phyloP scores from a whole-genome alignment of 2,113 vertebrate genomes.

The Crypturellus undulatus region DNA sequence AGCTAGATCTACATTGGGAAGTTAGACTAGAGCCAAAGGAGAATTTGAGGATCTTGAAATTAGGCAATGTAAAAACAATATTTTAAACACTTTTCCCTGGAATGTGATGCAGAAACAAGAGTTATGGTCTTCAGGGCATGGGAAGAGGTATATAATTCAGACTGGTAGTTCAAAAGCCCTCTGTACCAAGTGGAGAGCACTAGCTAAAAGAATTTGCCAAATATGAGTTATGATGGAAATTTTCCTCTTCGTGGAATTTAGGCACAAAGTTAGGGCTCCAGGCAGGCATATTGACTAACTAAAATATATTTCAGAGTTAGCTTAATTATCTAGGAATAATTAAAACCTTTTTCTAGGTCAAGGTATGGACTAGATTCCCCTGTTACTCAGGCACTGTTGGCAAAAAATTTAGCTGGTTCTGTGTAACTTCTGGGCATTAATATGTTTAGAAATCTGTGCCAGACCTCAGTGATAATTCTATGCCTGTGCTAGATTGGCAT shows the following conservation, averaged over 20 bases:
- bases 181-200: neutral
- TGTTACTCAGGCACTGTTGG: neutral
- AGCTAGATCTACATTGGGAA: neutral
- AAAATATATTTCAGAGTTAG: conserved; percentile 1
- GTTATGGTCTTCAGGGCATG: neutral
- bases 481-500: neutral
- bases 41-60: neutral
- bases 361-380: neutral
- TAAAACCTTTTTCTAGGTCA: neutral
- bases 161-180: neutral
- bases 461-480: neutral
- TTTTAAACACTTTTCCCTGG: neutral
- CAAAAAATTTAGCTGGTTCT: neutral
- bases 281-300: neutral
- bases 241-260: neutral
- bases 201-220: neutral
- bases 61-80: neutral
- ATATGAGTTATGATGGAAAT: neutral
- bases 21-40: neutral
- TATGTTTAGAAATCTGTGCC: neutral
- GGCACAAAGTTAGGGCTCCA: neutral
- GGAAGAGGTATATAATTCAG: neutral
- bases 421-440: neutral
- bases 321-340: conserved; percentile 27
- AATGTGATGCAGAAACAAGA: neutral